These are phyloP conservation scores for Platycercus adscitus DNA, from an alignment of 2,113 vertebrate species.

Conservation along the genomic window DNA sequence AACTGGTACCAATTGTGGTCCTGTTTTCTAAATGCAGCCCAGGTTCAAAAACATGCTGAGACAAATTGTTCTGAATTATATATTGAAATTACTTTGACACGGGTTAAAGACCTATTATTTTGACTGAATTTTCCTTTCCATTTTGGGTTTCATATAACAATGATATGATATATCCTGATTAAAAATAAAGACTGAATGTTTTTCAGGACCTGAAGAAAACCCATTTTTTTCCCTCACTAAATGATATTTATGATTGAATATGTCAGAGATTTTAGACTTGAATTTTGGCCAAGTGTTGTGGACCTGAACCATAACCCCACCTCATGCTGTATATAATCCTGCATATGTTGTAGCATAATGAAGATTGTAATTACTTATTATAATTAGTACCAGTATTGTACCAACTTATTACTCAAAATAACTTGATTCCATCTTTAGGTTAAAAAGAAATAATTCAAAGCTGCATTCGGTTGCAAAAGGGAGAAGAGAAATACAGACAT, in stretches of 20 bases:
- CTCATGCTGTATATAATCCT: not conserved
- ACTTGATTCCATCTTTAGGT: not conserved
- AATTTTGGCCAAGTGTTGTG: not conserved
- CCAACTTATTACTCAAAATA: not conserved
- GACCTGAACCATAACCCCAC: not conserved
- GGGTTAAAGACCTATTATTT: not conserved
- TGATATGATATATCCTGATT: not conserved
- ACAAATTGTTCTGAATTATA: not conserved
- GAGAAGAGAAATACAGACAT: not conserved
- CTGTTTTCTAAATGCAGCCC: not conserved
- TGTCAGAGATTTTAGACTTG: not conserved
- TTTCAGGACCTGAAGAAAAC: not conserved
- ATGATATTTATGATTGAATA: not conserved
- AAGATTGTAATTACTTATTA: not conserved
- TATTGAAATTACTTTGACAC: not conserved
- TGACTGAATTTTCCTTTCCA: not conserved
- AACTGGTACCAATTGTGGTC: not conserved
- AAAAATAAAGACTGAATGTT: not conserved
- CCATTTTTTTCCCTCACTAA: fast-evolving
- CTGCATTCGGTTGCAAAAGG: not conserved
- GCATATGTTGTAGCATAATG: not conserved
- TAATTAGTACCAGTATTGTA: not conserved
- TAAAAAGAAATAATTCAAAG: not conserved
- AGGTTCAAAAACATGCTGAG: not conserved
- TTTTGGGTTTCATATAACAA: not conserved